Evolutionary conservation across 2,113 vertebrate species (phyloP).

Genomic region (Ptyas mucosa): DNA sequence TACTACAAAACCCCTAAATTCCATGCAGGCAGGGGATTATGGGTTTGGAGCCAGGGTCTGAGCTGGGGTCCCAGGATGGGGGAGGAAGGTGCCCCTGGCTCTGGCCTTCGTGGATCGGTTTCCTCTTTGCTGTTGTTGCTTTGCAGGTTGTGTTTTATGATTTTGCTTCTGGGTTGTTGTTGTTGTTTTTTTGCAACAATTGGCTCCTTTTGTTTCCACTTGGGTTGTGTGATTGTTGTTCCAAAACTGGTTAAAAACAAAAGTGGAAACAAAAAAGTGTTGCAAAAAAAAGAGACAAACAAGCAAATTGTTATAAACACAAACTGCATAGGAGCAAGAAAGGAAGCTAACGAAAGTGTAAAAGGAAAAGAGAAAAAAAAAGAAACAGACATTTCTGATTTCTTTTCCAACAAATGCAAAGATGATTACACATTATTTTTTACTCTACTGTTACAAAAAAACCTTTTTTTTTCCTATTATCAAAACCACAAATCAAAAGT

Average conservation of each 20-base stretch:
- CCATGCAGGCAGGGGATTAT: not conserved
- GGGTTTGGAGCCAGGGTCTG: not conserved
- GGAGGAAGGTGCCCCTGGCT: too few species aligned
- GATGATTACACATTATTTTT: not conserved
- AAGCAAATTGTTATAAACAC: not conserved
- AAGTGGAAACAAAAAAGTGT: not conserved
- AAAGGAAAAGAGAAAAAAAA: not conserved
- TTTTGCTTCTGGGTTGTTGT: too few species aligned
- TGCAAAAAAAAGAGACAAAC: not conserved
- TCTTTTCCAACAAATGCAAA: not conserved
- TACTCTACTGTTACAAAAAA: not conserved
- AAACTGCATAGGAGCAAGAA: not conserved
- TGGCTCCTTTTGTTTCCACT: too few species aligned
- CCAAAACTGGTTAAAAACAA: not conserved
- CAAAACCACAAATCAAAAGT: not conserved
- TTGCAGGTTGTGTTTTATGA: too few species aligned
- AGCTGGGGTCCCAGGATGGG: not conserved
- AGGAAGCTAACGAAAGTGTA: not conserved
- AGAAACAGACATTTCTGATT: not conserved
- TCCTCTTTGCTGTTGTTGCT: not conserved
- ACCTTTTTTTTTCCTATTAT: not conserved
- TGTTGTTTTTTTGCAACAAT: too few species aligned
- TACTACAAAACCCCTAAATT: not conserved
- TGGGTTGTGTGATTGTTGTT: not conserved
- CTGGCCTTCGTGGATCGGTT: not conserved